A percentile compares a stretch with the other conserved stretches of the same genome.
Evolutionary conservation across 2,797 vertebrate genomes (phyloP).

Genomic region (Pteropus rufus): DNA sequence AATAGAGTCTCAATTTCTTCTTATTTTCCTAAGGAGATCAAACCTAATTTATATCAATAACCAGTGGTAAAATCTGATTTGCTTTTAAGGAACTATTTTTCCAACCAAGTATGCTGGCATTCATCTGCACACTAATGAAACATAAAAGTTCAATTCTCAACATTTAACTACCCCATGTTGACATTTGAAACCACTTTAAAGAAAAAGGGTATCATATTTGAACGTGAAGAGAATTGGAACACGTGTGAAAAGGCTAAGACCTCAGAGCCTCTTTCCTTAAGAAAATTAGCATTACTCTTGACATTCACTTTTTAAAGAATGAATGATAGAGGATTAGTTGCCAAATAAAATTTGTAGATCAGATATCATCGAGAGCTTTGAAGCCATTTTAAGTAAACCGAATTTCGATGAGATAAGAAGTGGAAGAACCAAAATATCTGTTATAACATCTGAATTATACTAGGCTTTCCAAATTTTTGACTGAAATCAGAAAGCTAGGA

Average conservation of each 20-base stretch:
- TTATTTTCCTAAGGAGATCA: conserved; percentile 36
- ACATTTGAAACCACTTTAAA: conserved; percentile 67
- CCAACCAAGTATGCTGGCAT: background rate
- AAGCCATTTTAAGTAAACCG: conserved; percentile 25
- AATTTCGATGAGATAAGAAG: conserved; percentile 35
- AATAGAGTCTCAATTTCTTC: background rate
- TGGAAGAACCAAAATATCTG: background rate
- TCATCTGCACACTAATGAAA: conserved; percentile 61
- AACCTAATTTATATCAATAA: conserved; percentile 23
- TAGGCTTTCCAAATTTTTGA: conserved; percentile 33
- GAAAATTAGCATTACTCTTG: conserved; percentile 56
- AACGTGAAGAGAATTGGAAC: conserved; percentile 25
- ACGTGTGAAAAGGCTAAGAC: conserved; percentile 43
- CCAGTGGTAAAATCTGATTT: conserved; percentile 8
- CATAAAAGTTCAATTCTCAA: conserved; percentile 64
- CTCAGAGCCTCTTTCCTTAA: conserved; percentile 34
- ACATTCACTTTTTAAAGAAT: conserved; percentile 43
- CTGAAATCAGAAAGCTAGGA: background rate
- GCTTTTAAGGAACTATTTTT: conserved; percentile 50
- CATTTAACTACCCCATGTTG: conserved; percentile 57
- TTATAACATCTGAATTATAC: conserved; percentile 1
- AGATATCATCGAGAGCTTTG: background rate
- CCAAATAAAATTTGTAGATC: conserved; percentile 36
- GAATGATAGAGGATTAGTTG: background rate
- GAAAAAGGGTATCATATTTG: conserved; percentile 59